phyloP scores from a whole-genome alignment of 2,113 vertebrate species.

The Channa maculata region DNA sequence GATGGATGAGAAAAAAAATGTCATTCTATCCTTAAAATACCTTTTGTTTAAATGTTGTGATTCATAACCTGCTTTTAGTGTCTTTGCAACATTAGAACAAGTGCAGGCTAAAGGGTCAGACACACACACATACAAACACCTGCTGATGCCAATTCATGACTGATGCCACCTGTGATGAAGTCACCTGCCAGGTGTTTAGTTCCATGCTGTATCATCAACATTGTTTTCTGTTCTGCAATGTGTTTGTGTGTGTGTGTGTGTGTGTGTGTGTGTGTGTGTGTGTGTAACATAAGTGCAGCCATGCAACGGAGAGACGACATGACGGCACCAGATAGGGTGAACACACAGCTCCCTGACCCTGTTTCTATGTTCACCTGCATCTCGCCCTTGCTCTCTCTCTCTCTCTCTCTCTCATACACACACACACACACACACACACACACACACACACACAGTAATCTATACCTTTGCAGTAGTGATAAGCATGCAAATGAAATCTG shows the following conservation, averaged over 20 bases:
- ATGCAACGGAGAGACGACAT: constrained; percentile 58
- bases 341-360: constrained; percentile 21
- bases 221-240: constrained; percentile 39
- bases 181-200: constrained; percentile 45
- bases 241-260: constrained; percentile 21
- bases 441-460: constrained; percentile 30
- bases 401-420: background rate
- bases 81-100: background rate
- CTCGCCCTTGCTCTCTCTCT: too few relatives aligned
- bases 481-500: constrained; percentile 62
- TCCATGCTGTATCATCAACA: constrained; percentile 28
- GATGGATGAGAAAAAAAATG: too few relatives aligned
- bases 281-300: constrained; percentile 55
- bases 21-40: too few relatives aligned
- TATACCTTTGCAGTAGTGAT: constrained; percentile 49
- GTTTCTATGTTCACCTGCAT: constrained; percentile 3
- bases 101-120: constrained; percentile 1
- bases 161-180: constrained; percentile 45
- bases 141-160: constrained; percentile 8
- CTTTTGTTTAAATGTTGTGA: too few relatives aligned
- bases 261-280: constrained; percentile 36
- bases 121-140: constrained; percentile 17
- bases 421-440: constrained; percentile 15
- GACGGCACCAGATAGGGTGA: constrained; percentile 66
- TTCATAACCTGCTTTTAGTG: too few relatives aligned